Conservation (phyloP, 2,797 vertebrate species). For the Crocodylus rhombifer region DNA sequence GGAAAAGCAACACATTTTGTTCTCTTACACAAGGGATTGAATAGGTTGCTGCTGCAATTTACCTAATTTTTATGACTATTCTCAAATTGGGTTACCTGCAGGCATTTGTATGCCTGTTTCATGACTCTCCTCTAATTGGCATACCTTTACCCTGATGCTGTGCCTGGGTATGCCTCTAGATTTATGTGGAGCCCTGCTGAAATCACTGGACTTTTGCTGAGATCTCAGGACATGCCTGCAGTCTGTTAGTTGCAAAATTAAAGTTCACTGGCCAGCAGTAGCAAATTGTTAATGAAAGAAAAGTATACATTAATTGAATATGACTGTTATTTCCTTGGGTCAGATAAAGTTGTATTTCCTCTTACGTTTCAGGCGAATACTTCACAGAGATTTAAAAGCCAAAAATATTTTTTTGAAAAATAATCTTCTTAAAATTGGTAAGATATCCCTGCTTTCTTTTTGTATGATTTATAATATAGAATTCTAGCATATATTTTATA, state of each 20-base stretch:
- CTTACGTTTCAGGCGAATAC: constrained; percentile 83
- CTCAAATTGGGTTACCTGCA: not conserved
- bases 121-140: not conserved
- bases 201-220: not conserved
- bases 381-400: constrained; percentile 91
- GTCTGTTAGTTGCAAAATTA: not conserved
- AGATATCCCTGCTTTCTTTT: constrained; percentile 59
- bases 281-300: not conserved
- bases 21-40: not conserved
- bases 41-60: not conserved
- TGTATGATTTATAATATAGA: not conserved
- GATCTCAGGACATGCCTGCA: fast-evolving
- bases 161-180: not conserved
- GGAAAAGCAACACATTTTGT: not conserved
- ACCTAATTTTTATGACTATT: not conserved
- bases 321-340: not conserved
- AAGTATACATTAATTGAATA: fast-evolving
- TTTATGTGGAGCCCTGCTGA: not conserved
- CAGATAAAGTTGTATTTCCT: constrained; percentile 35
- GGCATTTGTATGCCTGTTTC: not conserved
- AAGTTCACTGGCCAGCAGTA: not conserved
- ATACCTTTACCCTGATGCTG: not conserved
- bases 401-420: constrained; percentile 92
- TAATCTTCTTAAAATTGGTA: constrained; percentile 91
- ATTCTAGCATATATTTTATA: not conserved